Base-by-base conservation (phyloP, 1,140 invertebrate genomes). In the Drosophila nigromelanica region DNA sequence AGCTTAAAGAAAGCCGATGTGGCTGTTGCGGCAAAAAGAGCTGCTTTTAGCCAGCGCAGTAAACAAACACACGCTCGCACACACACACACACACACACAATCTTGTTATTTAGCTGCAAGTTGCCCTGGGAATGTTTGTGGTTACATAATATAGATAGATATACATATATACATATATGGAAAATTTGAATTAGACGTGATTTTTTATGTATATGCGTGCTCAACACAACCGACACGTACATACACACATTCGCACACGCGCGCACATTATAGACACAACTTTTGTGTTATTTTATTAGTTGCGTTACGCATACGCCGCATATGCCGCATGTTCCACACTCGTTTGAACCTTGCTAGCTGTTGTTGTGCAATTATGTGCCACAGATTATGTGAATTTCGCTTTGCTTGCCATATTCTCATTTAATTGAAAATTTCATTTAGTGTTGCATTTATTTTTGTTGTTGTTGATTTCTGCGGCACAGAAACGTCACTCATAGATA, bases 301-400 rank as follows among this genome's bases (percentile, higher is more conserved):
- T 63, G 40, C 45, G 33, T 73, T 69, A 69, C 71, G 71, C 66
- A 69, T 73, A 73, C 58, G 66, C 56, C 71, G 66, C 66, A 69
- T 73, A 69, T 52, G 66, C 56, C 71, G 27, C 42, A 24, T 67
- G 11, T 1, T n/a, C 7, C 27, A 12, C 15, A 18, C 15, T 48
- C 10, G 39, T 40, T 39, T 39, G 10, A 0, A 8, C 14, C 10
- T 11, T n/a, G 18, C 43, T 37, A 45, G 42, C 43, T 63, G 45
- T 39, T 52, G 48, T 64, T 75, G 74, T 73, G 45, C 74, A 86
- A 80, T 80, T 78, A 78, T 74, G 52, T 61, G 50, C 64, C 68
- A 68, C 61, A 43, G 56, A 60, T 47, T 33, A 66, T 72, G 77
- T 80, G 61, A 79, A 63, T 61, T 55, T 59, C 58, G 68, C 66